A percentile compares a stretch with the other conserved stretches of the same genome.
phyloP scores from a whole-genome alignment of 2,113 vertebrate species.

The Eclectus roratus region DNA sequence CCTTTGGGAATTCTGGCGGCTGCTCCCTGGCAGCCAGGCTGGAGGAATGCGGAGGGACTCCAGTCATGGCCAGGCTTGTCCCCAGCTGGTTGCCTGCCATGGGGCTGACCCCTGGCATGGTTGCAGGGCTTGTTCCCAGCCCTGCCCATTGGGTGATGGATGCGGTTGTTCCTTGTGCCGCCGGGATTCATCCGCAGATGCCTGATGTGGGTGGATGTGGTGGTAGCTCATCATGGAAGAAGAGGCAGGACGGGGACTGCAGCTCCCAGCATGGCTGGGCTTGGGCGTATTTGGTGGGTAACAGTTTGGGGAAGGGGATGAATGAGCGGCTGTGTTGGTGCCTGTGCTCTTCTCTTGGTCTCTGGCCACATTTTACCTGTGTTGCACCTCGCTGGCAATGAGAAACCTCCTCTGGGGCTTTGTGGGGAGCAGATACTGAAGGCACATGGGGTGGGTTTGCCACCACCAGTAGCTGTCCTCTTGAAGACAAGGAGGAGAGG shows the following conservation, averaged over 20 bases:
- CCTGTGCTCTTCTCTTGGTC: background rate
- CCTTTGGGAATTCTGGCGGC: constrained; percentile 29
- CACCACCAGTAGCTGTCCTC: background rate
- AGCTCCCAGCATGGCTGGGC: background rate
- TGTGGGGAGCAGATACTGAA: background rate
- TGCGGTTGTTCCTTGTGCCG: background rate
- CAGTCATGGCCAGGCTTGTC: fast-evolving
- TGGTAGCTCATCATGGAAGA: background rate
- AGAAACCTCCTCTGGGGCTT: background rate
- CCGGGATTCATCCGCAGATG: background rate
- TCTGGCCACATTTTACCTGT: fast-evolving
- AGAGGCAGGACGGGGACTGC: background rate
- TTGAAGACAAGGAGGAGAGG: background rate
- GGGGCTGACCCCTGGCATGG: background rate
- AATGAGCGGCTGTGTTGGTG: background rate
- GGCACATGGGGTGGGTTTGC: background rate
- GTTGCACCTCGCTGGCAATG: background rate
- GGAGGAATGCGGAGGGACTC: background rate
- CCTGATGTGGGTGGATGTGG: background rate
- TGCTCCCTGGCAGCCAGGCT: background rate
- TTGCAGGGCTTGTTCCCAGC: background rate
- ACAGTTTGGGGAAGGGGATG: background rate
- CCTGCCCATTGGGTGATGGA: fast-evolving
- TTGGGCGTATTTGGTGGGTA: background rate
- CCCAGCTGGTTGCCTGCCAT: fast-evolving